Conservation (phyloP, 2,113 vertebrate species). For the Xiphophorus couchianus region DNA sequence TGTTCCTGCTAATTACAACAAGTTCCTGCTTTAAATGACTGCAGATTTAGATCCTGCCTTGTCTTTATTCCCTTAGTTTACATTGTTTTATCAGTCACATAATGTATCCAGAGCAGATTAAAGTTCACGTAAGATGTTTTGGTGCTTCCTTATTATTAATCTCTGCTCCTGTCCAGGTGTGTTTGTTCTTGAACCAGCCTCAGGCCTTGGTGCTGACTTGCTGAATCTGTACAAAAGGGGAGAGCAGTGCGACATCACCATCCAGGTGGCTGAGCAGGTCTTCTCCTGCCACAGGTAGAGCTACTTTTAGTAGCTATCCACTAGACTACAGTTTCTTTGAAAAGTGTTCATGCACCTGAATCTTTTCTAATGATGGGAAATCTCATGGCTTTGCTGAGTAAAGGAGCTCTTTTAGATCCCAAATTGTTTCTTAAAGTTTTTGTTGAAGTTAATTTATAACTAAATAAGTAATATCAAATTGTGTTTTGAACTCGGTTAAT, state of each 20-base stretch:
- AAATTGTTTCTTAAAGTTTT: no score
- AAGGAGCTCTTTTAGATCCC: background rate
- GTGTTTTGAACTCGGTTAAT: no score
- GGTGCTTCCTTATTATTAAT: conserved; percentile 7
- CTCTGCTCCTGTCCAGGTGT: conserved; percentile 28
- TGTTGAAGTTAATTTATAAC: no score
- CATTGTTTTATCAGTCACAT: background rate
- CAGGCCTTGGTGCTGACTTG: conserved; percentile 87
- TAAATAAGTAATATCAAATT: no score
- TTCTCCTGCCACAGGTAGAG: conserved; percentile 92
- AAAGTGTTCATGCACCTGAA: background rate
- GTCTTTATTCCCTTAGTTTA: background rate
- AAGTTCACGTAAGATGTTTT: background rate
- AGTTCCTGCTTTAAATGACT: background rate
- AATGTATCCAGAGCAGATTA: background rate
- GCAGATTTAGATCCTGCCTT: background rate
- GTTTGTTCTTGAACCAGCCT: conserved; percentile 81
- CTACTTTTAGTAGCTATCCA: background rate
- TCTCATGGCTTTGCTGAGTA: background rate
- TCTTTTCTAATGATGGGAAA: background rate
- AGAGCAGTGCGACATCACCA: conserved; percentile 86
- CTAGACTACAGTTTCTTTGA: background rate
- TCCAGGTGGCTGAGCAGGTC: conserved; percentile 84
- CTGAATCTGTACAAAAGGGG: conserved; percentile 84
- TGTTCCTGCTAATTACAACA: conserved; percentile 23